phyloP scores from a whole-genome alignment of 2,888 invertebrate species.

The Elegia similella region DNA sequence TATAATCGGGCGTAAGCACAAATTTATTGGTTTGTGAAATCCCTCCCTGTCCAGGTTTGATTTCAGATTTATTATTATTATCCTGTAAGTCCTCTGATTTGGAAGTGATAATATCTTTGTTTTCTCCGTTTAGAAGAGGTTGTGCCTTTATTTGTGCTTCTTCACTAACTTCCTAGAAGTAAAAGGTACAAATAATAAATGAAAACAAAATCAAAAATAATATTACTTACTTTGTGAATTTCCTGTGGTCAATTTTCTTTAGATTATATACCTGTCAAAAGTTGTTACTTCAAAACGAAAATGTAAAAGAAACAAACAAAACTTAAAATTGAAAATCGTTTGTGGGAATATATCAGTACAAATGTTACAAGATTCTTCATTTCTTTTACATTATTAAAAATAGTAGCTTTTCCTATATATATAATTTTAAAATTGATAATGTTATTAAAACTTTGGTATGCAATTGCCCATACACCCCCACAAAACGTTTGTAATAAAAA shows the following conservation, averaged over 20 bases:
- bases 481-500: constrained; percentile 68
- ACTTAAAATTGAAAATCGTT: constrained; percentile 52
- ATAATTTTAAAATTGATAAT: constrained; percentile 1
- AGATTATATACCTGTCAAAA: not conserved
- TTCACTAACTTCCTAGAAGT: constrained; percentile 65
- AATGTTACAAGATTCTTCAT: constrained; percentile 28
- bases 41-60: constrained; percentile 54
- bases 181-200: constrained; percentile 37
- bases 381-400: constrained; percentile 22
- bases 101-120: constrained; percentile 65
- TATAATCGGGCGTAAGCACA: constrained; percentile 94
- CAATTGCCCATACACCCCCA: constrained; percentile 81
- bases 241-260: constrained; percentile 3
- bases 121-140: constrained; percentile 69
- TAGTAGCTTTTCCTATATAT: constrained; percentile 11
- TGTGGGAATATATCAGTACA: constrained; percentile 78
- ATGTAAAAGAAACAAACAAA: constrained; percentile 40
- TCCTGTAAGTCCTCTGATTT: constrained; percentile 65
- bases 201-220: constrained; percentile 26
- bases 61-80: constrained; percentile 67
- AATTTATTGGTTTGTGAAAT: constrained; percentile 81
- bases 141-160: constrained; percentile 60
- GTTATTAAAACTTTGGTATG: constrained; percentile 2
- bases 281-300: constrained; percentile 8
- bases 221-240: constrained; percentile 19